phyloP scores from a whole-genome alignment of 2,888 invertebrate species.

The Aromia moschata region DNA sequence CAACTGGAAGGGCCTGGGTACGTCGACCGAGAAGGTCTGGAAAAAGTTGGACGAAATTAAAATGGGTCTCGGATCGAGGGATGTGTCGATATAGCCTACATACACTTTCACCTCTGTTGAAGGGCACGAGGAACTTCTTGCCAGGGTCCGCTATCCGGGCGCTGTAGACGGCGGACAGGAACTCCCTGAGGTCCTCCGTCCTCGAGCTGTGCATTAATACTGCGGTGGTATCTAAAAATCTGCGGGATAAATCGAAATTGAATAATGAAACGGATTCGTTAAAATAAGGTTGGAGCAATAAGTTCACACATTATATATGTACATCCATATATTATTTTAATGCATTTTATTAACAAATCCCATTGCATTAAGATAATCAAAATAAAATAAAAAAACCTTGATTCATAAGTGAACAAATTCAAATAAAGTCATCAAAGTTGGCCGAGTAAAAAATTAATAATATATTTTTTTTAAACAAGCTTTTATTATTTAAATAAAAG shows the following conservation, averaged over 20 bases:
- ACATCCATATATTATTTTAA: too few relatives aligned
- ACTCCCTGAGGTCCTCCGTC: conserved; percentile 67
- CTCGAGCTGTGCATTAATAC: conserved; percentile 74
- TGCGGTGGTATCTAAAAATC: conserved; percentile 84
- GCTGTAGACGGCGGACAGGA: conserved; percentile 75
- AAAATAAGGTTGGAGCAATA: too few relatives aligned
- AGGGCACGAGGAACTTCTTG: conserved; percentile 70
- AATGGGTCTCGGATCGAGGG: neutral
- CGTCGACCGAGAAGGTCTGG: conserved; percentile 81
- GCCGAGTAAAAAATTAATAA: too few relatives aligned
- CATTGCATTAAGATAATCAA: too few relatives aligned
- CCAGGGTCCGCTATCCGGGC: conserved; percentile 76
- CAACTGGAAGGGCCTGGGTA: conserved; percentile 82
- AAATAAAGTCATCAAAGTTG: too few relatives aligned
- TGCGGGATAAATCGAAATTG: conserved; percentile 52
- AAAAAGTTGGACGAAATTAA: conserved; percentile 53
- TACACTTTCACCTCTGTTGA: conserved; percentile 70
- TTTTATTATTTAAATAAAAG: too few relatives aligned
- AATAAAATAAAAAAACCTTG: too few relatives aligned
- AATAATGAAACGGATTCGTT: too few relatives aligned
- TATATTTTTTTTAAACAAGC: too few relatives aligned
- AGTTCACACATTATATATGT: too few relatives aligned
- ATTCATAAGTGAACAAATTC: too few relatives aligned
- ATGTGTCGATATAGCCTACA: conserved; percentile 48
- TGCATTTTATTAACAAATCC: too few relatives aligned